Conservation (phyloP, 2,797 vertebrate species). For the Molossus alvarezi region DNA sequence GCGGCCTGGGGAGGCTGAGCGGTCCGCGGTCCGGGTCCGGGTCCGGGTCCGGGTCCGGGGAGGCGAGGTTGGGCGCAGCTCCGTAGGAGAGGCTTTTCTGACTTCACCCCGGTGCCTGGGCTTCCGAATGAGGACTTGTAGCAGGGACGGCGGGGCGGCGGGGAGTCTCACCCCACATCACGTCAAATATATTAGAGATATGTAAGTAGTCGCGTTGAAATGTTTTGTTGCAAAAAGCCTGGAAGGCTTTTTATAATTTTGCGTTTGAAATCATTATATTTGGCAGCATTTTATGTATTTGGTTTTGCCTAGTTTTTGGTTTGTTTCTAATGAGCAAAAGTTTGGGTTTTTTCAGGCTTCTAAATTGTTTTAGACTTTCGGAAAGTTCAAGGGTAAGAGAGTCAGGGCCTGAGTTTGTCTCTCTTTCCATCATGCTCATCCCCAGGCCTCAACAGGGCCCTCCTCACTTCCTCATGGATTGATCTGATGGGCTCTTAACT, state of each 20-base stretch:
- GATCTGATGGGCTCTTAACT: neutral
- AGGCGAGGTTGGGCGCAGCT: fast-evolving
- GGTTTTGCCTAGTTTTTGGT: constrained; percentile 16
- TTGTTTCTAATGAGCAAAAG: neutral
- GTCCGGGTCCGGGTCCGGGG: fast-evolving
- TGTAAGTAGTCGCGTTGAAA: neutral
- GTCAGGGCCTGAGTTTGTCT: neutral
- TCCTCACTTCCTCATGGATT: neutral
- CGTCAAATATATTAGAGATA: neutral
- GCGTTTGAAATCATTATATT: constrained; percentile 32
- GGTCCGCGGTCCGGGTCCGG: fast-evolving
- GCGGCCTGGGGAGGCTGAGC: neutral
- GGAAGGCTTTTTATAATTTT: neutral
- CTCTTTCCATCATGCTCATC: neutral
- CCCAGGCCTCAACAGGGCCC: neutral
- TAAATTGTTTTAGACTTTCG: neutral
- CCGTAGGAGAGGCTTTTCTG: neutral
- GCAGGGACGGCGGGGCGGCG: fast-evolving
- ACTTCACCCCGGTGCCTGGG: neutral
- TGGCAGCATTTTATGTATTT: neutral
- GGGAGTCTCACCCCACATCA: neutral
- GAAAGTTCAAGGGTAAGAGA: neutral
- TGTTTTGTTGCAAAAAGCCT: neutral
- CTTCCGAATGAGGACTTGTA: neutral
- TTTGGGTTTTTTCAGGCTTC: neutral